Percentiles rank a stretch among this genome's conserved stretches.
phyloP scores from a whole-genome alignment of 1,140 invertebrate genomes.

The Drosophila quadrilineata region DNA sequence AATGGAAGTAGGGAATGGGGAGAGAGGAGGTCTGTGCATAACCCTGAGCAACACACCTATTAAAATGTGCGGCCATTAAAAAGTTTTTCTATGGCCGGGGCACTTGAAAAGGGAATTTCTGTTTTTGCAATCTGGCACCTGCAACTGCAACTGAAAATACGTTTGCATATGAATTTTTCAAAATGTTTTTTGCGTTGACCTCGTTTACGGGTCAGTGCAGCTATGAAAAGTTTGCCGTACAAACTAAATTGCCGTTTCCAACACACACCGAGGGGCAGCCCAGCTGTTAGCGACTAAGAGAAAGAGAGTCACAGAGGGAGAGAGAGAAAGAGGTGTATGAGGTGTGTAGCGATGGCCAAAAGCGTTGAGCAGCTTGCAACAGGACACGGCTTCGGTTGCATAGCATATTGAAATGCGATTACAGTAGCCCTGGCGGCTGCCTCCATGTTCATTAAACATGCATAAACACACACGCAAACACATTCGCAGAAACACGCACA shows the following conservation, averaged over 20 bases:
- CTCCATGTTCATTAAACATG: constrained; percentile 75
- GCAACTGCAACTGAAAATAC: constrained; percentile 71
- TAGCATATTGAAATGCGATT: constrained; percentile 77
- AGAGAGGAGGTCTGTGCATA: neutral
- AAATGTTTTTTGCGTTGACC: constrained; percentile 76
- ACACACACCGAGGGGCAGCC: neutral
- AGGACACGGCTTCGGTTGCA: constrained; percentile 42
- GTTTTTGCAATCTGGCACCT: constrained; percentile 67
- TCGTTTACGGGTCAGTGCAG: constrained; percentile 72
- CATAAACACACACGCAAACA: constrained; percentile 59
- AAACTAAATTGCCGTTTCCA: constrained; percentile 73
- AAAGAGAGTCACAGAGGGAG: no score
- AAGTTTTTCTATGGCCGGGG: constrained; percentile 56
- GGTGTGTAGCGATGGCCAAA: neutral
- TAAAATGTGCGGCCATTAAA: constrained; percentile 73
- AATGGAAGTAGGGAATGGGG: neutral
- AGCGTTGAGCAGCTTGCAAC: constrained; percentile 22
- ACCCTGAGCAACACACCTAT: constrained; percentile 49
- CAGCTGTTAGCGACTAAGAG: constrained; percentile 5
- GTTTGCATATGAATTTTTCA: constrained; percentile 79
- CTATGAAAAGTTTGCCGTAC: constrained; percentile 74
- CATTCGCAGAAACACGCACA: constrained; percentile 11
- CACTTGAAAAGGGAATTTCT: constrained; percentile 49
- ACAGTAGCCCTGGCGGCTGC: constrained; percentile 53
- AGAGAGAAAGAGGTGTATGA: no score